Evolutionary conservation across 2,113 vertebrate genomes (phyloP).

Genomic region (Panthera tigris): DNA sequence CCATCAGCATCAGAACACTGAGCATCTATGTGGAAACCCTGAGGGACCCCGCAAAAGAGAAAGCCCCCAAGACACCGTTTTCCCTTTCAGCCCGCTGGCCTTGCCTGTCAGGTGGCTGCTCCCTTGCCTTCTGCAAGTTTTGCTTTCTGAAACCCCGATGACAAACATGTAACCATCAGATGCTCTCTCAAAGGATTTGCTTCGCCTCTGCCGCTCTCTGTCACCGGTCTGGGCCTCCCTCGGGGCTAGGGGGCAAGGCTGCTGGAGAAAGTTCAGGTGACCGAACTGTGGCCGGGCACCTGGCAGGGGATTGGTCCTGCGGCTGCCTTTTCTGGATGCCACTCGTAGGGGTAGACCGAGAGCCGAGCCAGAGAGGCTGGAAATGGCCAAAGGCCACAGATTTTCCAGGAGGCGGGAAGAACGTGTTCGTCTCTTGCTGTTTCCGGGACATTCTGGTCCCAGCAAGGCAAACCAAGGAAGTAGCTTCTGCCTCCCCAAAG

Average conservation of each 20-base stretch:
- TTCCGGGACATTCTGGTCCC: background rate
- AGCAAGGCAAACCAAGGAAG: background rate
- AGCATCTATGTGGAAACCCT: rapidly evolving
- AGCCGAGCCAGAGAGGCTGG: background rate
- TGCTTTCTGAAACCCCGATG: slow-evolving; percentile 20
- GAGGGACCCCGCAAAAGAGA: too few relatives aligned
- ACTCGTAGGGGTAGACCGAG: rapidly evolving
- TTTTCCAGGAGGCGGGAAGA: background rate
- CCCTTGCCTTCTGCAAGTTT: background rate
- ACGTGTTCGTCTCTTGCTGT: background rate
- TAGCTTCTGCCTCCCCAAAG: background rate
- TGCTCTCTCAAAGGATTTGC: background rate
- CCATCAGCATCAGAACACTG: background rate
- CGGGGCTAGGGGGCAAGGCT: background rate
- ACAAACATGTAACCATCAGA: slow-evolving; percentile 22
- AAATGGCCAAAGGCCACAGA: background rate
- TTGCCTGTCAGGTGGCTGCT: background rate
- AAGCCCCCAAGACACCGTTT: rapidly evolving
- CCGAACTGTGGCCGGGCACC: background rate
- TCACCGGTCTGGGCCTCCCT: slow-evolving; percentile 48
- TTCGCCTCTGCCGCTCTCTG: background rate
- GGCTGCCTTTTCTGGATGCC: background rate
- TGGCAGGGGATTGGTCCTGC: background rate
- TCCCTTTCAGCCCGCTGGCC: too few relatives aligned
- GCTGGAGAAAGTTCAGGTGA: background rate